phyloP scores from a whole-genome alignment of 2,797 vertebrate species.

The Pristis pectinata region DNA sequence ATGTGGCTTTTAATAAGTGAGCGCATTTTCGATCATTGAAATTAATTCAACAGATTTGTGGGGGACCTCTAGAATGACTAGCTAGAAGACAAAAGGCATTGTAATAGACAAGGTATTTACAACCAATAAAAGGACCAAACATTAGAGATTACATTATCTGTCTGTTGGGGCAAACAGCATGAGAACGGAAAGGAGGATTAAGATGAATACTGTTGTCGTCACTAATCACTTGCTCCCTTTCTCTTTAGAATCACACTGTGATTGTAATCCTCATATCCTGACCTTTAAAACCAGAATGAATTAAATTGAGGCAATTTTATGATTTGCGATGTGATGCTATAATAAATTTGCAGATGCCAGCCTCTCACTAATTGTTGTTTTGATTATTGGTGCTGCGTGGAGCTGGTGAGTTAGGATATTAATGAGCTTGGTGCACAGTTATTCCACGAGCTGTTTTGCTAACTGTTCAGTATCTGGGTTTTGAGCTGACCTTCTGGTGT shows the following conservation, averaged over 20 bases:
- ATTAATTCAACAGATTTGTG: neutral
- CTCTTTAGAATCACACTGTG: conserved; percentile 8
- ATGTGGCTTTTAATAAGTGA: neutral
- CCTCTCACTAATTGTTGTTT: neutral
- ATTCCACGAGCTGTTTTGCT: neutral
- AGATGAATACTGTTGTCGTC: conserved; percentile 23
- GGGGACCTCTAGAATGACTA: neutral
- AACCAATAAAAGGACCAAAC: neutral
- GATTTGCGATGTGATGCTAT: neutral
- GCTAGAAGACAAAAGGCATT: neutral
- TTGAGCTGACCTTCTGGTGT: neutral
- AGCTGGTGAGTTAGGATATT: neutral
- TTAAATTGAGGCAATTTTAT: conserved; percentile 26
- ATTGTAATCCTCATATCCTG: conserved; percentile 15
- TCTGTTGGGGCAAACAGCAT: neutral
- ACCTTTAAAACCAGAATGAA: conserved; percentile 17
- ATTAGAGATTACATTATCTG: neutral
- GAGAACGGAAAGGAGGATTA: neutral
- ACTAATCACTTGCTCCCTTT: conserved; percentile 6
- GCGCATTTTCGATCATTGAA: neutral
- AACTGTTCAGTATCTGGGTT: neutral
- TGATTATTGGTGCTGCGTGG: neutral
- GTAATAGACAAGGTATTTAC: neutral
- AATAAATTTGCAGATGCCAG: conserved; percentile 21
- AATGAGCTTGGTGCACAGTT: neutral